Evolutionary conservation across 2,113 vertebrate species (phyloP).

Genomic region (Cettia cetti): DNA sequence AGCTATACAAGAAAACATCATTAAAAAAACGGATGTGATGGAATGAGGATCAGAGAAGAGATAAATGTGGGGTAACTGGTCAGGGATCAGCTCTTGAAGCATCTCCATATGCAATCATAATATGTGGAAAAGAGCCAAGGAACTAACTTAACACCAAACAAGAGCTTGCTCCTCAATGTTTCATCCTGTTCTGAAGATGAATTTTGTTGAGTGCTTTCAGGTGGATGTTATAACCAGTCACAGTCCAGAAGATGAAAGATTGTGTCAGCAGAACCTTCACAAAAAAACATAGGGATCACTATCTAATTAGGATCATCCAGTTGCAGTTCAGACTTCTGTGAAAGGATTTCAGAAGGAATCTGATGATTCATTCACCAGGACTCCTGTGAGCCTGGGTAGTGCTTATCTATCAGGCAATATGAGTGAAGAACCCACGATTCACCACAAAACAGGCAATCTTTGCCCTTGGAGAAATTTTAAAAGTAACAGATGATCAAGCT

Average conservation of each 20-base stretch:
- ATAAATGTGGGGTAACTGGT: not conserved
- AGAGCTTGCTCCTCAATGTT: not conserved
- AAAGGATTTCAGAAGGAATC: not conserved
- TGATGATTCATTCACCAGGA: not conserved
- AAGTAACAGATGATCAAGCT: not conserved
- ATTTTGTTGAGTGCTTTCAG: not conserved
- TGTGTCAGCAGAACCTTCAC: not conserved
- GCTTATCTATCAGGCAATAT: not conserved
- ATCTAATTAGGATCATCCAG: not conserved
- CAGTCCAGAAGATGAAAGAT: not conserved
- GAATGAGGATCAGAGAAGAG: not conserved
- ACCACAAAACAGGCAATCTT: not conserved
- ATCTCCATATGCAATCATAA: not conserved
- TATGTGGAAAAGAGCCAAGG: not conserved
- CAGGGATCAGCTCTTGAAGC: not conserved
- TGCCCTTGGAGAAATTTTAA: not conserved
- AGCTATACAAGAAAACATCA: not conserved
- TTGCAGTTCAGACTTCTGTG: not conserved
- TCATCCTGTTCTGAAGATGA: not conserved
- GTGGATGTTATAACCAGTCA: not conserved
- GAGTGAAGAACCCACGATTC: not conserved
- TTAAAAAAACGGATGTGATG: not conserved
- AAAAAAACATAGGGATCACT: not conserved
- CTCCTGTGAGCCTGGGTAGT: not conserved
- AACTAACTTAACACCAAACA: not conserved